Conservation (phyloP, 2,888 invertebrate species). For the Leptodirus hochenwartii region DNA sequence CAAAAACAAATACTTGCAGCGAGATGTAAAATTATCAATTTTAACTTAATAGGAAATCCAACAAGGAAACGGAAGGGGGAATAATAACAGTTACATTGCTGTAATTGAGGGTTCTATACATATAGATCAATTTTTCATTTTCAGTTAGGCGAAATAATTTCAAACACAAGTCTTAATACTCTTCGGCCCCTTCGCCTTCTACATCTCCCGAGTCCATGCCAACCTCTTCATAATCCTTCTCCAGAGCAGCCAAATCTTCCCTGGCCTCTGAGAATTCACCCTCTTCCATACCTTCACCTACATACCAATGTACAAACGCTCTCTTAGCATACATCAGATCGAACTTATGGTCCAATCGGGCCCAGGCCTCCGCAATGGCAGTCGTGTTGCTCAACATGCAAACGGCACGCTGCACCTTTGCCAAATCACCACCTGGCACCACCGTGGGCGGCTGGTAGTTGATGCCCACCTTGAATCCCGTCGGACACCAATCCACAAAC, state of each 20-base stretch:
- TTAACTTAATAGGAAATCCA: no score
- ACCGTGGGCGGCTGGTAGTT: conserved; percentile 85
- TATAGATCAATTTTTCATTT: no score
- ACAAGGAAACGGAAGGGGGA: no score
- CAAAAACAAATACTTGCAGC: no score
- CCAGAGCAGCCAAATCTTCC: conserved; percentile 48
- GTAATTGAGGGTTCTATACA: no score
- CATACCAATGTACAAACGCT: conserved; percentile 93
- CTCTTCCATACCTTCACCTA: conserved; percentile 74
- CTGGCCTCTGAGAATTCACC: conserved; percentile 75
- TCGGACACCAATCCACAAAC: conserved; percentile 84
- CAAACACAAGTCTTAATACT: no score
- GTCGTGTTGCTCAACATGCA: conserved; percentile 98
- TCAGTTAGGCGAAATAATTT: no score
- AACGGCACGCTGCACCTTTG: conserved; percentile 86
- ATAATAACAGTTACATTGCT: no score
- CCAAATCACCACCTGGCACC: conserved; percentile 81
- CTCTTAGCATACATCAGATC: conserved; percentile 95
- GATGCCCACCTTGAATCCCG: conserved; percentile 66
- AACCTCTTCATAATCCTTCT: conserved; percentile 79
- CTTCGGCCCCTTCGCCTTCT: conserved; percentile 63
- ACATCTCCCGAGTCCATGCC: conserved; percentile 74
- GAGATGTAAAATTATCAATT: no score
- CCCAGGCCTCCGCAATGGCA: conserved; percentile 94
- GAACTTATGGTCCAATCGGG: conserved; percentile 88